phyloP scores from a whole-genome alignment of 2,888 invertebrate species.

The Criorhina ranunculi region DNA sequence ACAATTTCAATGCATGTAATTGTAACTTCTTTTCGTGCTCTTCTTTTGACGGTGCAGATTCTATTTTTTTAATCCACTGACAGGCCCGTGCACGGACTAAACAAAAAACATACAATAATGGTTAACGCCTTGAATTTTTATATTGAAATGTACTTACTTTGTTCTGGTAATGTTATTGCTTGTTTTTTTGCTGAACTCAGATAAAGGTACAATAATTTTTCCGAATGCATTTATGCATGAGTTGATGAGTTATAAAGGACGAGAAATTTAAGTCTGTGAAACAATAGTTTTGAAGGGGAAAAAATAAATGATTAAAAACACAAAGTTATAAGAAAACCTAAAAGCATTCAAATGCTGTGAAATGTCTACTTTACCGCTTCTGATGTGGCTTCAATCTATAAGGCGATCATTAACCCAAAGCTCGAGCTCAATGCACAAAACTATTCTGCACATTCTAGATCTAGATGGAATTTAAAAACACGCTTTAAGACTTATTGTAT shows the following conservation, averaged over 20 bases:
- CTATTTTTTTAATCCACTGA: slow-evolving; percentile 76
- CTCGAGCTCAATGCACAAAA: no score
- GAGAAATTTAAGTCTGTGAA: slow-evolving; percentile 26
- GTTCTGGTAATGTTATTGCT: slow-evolving; percentile 58
- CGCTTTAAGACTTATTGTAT: no score
- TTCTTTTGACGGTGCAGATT: slow-evolving; percentile 17
- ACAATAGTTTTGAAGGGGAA: slow-evolving; percentile 1
- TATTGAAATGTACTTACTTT: slow-evolving; percentile 19
- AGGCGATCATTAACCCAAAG: no score
- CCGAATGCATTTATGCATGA: slow-evolving; percentile 62
- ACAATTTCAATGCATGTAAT: slow-evolving; percentile 83
- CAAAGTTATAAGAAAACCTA: no score
- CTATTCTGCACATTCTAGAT: no score
- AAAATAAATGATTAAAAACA: slow-evolving; percentile 21
- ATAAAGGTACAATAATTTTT: slow-evolving; percentile 55
- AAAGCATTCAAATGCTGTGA: no score
- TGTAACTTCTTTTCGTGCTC: slow-evolving; percentile 24
- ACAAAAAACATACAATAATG: no score
- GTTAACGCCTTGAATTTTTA: background rate
- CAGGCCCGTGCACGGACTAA: slow-evolving; percentile 71
- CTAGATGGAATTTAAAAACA: no score
- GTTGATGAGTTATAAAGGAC: slow-evolving; percentile 14
- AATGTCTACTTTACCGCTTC: no score
- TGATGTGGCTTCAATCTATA: no score
- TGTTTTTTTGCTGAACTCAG: slow-evolving; percentile 64